Base-by-base conservation (phyloP, 1,140 invertebrate genomes). In the Drosophila watanabei region DNA sequence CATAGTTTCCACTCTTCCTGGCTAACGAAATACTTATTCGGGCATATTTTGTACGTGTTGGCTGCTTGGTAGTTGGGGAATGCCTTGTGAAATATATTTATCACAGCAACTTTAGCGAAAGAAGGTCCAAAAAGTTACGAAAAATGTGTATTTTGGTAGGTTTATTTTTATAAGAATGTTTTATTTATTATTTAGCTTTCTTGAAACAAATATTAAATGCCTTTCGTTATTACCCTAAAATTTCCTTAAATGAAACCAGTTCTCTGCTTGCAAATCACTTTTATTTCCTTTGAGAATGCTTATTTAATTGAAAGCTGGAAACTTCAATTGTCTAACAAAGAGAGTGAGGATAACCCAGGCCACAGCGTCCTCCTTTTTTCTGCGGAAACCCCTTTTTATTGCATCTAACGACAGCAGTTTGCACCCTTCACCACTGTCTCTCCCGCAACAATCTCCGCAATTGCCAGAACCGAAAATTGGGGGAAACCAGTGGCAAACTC, bases 391-490 rank as follows among this genome's bases (percentile, higher is more conserved):
- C 33, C 46, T 30, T 65, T 51, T 54, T 41, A 70, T 54, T 37
- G 63, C 68, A 70, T 45, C 66, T 73, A 72, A 84, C 75, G 69
- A 75, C n/a, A 37, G 45, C 60, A 83, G 82, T 76, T 84, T 76
- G 48, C 61, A 84, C 69, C 57, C 46, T 54, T 83, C 41, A 35
- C 63, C 24, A 39, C 59, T 33, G 18, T 63, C 39, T 63, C 43
- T 33, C 63, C 39, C 39, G 60, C 80, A 57, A 46, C 43, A 70
- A 43, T 64, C 60, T 65, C 41, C 66, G 58, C 65, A 62, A 48
- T 64, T 37, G 64, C 24, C 41, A 35, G 57, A 66, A 73, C 37
- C 41, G 49, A 52, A 66, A 79, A 48, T 41, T 32, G 35, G 61
- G 57, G 64, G 49, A 64, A 51, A 52, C 60, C 39, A 48, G 45